Conservation (phyloP, 2,797 vertebrate genomes). For the Ispidina lecontei region DNA sequence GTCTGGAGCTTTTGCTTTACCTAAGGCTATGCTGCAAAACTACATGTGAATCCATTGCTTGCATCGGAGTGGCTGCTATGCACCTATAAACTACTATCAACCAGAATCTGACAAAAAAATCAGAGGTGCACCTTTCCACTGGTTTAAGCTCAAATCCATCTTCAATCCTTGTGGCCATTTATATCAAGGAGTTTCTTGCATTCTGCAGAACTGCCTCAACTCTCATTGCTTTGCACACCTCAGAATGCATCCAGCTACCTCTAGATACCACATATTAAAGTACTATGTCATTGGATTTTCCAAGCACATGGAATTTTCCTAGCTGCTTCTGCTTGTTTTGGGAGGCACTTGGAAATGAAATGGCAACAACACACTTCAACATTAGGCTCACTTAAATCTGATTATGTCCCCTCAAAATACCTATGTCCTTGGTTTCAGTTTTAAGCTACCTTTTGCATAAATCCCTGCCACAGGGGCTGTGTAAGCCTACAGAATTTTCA, state of each 20-base stretch:
- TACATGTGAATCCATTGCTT: not conserved
- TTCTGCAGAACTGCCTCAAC: not conserved
- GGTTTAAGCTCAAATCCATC: not conserved
- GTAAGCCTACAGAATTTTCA: not conserved
- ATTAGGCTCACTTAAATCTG: not conserved
- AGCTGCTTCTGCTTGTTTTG: not conserved
- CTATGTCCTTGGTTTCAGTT: not conserved
- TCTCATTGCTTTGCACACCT: not conserved
- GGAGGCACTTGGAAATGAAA: not conserved
- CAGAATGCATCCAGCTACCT: not conserved
- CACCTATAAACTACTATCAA: not conserved
- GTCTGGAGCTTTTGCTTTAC: not conserved
- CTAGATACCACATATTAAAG: not conserved
- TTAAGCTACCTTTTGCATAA: not conserved
- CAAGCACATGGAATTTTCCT: not conserved
- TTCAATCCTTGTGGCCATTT: fast-evolving
- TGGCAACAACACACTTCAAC: fast-evolving
- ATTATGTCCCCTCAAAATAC: not conserved
- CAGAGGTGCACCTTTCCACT: not conserved
- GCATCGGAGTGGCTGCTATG: fast-evolving
- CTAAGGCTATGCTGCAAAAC: fast-evolving
- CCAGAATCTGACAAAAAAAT: not conserved
- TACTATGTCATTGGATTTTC: fast-evolving
- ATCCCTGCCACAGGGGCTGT: not conserved
- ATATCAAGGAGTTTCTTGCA: fast-evolving